Evolutionary conservation across 2,888 invertebrate species (phyloP), one percentile per base, ranked within the genome.

Genomic region (Pasiphila rectangulata): DNA sequence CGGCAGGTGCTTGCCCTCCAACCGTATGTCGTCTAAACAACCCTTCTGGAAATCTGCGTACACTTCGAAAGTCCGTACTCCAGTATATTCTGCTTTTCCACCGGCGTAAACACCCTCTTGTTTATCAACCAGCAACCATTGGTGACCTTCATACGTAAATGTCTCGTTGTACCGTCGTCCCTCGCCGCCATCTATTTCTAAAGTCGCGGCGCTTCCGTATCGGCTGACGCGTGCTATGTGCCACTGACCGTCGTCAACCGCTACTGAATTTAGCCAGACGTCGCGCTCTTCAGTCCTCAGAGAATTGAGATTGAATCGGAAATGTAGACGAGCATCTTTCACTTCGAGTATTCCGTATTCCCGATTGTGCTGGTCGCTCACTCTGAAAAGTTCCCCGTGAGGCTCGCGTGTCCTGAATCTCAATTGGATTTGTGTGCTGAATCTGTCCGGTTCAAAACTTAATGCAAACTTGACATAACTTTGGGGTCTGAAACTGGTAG

Each of bases 401-500:
- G 95, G 94, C 79, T 98, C 97, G 19, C 97, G 91, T 0, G 98
- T 98, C 56, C 99, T 92, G 89, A 99, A 98, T 61, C 97, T 90
- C 41, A 99, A 86, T 79, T 98, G 97, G 55, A 99, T 92, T 81
- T 98, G 96, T 0, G 97, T 98, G 40, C 95, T 95, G 70, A 96
- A 98, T 61, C 95, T 91, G 69, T 97, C 96, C 0, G 97, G 97
- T 72, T 97, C 97, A 74, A 97, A 98, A 63, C 96, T 96, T 20
- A 98, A 86, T 1, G 97, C 97, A 76, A 98, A 98, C 76, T 98
- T 97, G n/a, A 98, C 97, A 79, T 98, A 98, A 59, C 97, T 97
- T 77, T 97, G 96, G 0, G 95, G 94, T 71, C 96, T 94, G 79
- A 98, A 98, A 51, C 97, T 97, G 0, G 97, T 96, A 0, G 97